Conservation (phyloP, 2,888 invertebrate species). For the Pristionchus entomophagus region DNA sequence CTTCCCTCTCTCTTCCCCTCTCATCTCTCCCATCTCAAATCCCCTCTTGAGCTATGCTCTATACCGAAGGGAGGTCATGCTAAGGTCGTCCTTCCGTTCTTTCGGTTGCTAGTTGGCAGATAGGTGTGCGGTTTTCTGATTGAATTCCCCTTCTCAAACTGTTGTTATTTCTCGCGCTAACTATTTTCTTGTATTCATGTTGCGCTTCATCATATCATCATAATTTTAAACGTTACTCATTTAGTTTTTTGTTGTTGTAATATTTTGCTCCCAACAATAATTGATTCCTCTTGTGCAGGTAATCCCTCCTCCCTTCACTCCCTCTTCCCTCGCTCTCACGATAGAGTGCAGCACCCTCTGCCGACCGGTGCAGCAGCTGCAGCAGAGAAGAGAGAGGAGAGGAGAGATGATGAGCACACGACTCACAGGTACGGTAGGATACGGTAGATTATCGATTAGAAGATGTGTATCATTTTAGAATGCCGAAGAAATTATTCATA, state of each 20-base stretch:
- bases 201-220: too few species aligned
- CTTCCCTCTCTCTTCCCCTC: not conserved
- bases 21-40: conserved; percentile 3
- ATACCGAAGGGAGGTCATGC: not conserved
- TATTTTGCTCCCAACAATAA: too few species aligned
- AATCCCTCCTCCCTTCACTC: not conserved
- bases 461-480: too few species aligned
- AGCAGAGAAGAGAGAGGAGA: not conserved
- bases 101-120: not conserved
- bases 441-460: too few species aligned
- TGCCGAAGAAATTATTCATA: too few species aligned
- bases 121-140: not conserved
- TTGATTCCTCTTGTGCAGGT: not conserved
- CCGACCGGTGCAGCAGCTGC: not conserved
- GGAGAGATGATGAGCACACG: not conserved
- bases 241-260: too few species aligned
- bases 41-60: conserved; percentile 9
- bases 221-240: too few species aligned
- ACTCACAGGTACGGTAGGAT: too few species aligned
- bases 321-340: not conserved
- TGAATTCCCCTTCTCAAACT: not conserved
- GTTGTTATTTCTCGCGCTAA: too few species aligned
- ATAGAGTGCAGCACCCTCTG: not conserved
- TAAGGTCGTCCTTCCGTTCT: not conserved
- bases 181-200: too few species aligned